phyloP scores from a whole-genome alignment of 2,113 vertebrate species.

The Rattus rattus region DNA sequence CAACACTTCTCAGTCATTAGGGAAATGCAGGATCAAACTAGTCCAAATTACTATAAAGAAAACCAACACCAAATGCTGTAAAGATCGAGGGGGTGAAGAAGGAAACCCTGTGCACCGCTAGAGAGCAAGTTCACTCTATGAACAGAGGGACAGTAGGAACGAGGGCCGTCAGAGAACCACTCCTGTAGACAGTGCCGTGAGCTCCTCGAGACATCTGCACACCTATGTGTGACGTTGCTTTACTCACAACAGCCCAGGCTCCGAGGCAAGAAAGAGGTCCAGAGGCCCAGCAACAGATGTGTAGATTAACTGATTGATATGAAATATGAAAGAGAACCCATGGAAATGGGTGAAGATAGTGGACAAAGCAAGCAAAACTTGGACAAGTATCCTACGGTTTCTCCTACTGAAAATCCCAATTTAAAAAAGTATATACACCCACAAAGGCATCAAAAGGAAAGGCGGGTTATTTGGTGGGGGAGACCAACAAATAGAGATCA shows the following conservation, averaged over 20 bases:
- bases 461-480: not conserved
- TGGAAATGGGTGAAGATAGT: not conserved
- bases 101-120: not conserved
- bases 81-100: no score
- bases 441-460: not conserved
- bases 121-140: no score
- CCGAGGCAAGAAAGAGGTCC: not conserved
- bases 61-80: not conserved
- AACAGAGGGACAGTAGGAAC: not conserved
- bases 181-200: not conserved
- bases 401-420: no score
- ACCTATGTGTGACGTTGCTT: no score
- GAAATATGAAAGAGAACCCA: not conserved
- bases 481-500: not conserved
- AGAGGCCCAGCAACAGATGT: not conserved
- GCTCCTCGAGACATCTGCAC: not conserved
- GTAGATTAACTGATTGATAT: not conserved
- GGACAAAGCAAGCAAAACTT: not conserved
- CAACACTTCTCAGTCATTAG: not conserved
- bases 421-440: not conserved
- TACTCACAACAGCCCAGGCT: not conserved
- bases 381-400: not conserved
- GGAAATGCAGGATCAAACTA: not conserved
- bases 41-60: not conserved
- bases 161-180: not conserved